Conservation (phyloP, 37 sponge, comb jelly and placozoan species). For the Beroe ovata region DNA sequence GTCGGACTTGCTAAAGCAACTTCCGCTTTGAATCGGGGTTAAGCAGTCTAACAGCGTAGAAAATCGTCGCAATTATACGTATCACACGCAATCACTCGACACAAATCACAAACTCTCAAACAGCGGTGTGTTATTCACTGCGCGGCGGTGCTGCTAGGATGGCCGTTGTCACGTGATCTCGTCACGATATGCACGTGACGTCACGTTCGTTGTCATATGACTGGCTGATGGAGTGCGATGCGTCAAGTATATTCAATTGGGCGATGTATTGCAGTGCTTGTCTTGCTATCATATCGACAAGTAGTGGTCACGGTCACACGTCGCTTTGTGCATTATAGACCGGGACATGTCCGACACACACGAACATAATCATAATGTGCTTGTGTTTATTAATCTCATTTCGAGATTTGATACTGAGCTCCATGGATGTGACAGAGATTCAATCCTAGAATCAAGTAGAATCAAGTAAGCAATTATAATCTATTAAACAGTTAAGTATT, state of each 20-base stretch:
- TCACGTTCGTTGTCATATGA: background rate
- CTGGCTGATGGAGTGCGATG: background rate
- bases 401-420: background rate
- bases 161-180: background rate
- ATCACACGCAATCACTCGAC: no score
- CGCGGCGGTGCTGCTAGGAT: background rate
- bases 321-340: no score
- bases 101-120: background rate
- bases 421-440: no score
- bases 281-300: background rate
- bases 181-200: background rate
- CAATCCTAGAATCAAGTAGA: no score
- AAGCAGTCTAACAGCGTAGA: no score
- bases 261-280: slow-evolving; percentile 60
- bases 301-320: background rate
- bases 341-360: no score
- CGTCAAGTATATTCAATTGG: slow-evolving; percentile 63
- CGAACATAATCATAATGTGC: no score
- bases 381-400: background rate
- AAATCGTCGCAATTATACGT: no score
- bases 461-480: no score
- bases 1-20: no score
- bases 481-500: no score
- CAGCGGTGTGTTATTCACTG: background rate
- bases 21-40: background rate